phyloP scores from a whole-genome alignment of 2,888 invertebrate genomes.

The Pachydiplax longipennis region DNA sequence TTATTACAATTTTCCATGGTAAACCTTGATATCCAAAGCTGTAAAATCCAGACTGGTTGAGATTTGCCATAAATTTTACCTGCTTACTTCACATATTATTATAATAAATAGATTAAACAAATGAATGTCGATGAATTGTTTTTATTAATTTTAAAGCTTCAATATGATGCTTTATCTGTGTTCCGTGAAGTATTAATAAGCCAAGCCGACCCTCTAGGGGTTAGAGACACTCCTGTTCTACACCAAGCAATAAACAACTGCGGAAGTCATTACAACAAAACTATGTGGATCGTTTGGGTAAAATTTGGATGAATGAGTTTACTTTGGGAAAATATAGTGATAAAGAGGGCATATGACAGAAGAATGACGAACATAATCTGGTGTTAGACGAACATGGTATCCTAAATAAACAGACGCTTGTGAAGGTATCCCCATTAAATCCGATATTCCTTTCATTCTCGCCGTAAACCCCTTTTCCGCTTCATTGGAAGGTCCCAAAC shows the following conservation, averaged over 20 bases:
- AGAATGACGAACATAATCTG: background rate
- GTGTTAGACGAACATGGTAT: background rate
- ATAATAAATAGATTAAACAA: too few species aligned
- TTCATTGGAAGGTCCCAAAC: background rate
- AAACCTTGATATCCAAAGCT: too few species aligned
- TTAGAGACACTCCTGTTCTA: background rate
- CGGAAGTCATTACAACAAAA: background rate
- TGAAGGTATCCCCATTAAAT: background rate
- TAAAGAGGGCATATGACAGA: background rate
- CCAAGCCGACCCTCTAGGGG: too few species aligned
- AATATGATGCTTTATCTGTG: too few species aligned
- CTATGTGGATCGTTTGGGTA: background rate
- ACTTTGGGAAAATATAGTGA: background rate
- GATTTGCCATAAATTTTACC: too few species aligned
- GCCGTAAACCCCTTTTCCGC: background rate
- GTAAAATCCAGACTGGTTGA: too few species aligned
- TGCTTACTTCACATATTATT: too few species aligned
- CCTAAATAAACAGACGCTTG: constrained; percentile 3
- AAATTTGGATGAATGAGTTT: background rate
- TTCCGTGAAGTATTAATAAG: too few species aligned
- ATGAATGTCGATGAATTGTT: too few species aligned
- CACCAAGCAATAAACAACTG: background rate
- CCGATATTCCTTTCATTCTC: background rate
- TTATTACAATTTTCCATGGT: too few species aligned
- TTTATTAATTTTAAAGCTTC: too few species aligned